Evolutionary conservation across 2,113 vertebrate species (phyloP), one percentile per base, ranked within the genome.

Genomic region (Alectura lathami): DNA sequence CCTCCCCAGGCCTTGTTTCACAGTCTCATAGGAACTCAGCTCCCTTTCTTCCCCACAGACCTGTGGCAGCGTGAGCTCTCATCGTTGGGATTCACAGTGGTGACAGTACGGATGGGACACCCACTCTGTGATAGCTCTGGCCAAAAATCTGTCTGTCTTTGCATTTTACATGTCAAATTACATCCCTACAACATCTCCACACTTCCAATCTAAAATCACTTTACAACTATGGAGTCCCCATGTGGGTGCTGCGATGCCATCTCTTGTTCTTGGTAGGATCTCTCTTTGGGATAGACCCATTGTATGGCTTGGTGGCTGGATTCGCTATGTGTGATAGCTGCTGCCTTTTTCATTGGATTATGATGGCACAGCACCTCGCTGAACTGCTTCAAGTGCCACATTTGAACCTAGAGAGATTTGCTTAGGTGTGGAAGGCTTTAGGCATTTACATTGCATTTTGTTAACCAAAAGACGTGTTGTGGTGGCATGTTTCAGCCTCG

Each of bases 231-330:
- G 27, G 53, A 17, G 14, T 24, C 2, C 1, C 29, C 73, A 3
- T 5, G 17, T 66, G 32, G 32, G 47, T 91, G 66, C 82, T 62
- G 42, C 0, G 0, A 11, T 20, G 38, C 56, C 1, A 0, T 8
- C 38, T 77, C 12, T 69, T 60, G 9, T 26, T 83, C 63, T 80
- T 23, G 7, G 16, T 38, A 32, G 38, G 29, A n/a, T 47, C 22
- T 53, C 20, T 15, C 24, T 1, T 0, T 45, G 43, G 20, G 17
- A 29, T 47, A 67, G 9, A 2, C 6, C 3, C 1, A 8, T 40
- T 0, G 57, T 53, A 0, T 8, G 17, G 10, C 27, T 42, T 79
- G 18, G 4, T 75, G 70, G 13, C 24, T 66, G 38, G 24, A 38
- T 50, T 85, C 54, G 21, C 48, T 42, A 8, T 34, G 18, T 17